Base-by-base conservation (phyloP, 2,113 vertebrate species). In the Symphodus melops region DNA sequence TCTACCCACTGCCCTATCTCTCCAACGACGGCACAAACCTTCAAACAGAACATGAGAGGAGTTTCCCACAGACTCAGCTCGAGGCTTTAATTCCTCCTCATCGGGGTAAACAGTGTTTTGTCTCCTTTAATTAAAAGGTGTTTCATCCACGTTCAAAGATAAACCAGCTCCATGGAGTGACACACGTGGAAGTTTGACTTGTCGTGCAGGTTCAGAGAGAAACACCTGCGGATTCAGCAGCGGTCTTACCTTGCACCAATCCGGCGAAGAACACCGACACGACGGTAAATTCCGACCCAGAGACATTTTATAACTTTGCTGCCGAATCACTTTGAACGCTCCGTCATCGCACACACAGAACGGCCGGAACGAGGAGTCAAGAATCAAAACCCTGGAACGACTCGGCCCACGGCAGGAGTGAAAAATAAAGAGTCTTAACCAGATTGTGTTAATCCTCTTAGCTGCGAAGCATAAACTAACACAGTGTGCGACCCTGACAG, bases 401-500 rank as follows among this genome's bases (percentile, higher is more conserved):
- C 63, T 42, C 48, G 28, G 72, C n/a, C 75, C 44, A 39, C 28
- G 25, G 48, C 12, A 68, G 57, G 77, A 72, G 79, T 79, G n/a
- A 90, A 85, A 33, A 88, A 75, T 80, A 86, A 88, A 75, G 81
- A 86, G 80, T 63, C 83, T 89, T 92, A 91, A 91, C 77, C 79
- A 86, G 91, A 92, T 93, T 91, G 68, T 61, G 77, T 28, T 86
- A 94, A 94, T 94, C 94, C 87, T 91, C 88, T 93, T 93, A 92
- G 44, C 23, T 49, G 65, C 68, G 77, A 84, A 85, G 86, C 68
- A 33, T 70, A 79, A 56, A 78, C 53, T 13, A 55, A 90, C 86
- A 84, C 85, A 33, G 1, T 64, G 76, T 75, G 84, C 23, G 79
- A 53, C 67, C 65, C 73, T 66, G 55, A 75, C 63, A 2, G 56